These are phyloP conservation scores for Apogon hyalosoma DNA, from an alignment of 2,797 vertebrate species.

Conservation along the genomic window DNA sequence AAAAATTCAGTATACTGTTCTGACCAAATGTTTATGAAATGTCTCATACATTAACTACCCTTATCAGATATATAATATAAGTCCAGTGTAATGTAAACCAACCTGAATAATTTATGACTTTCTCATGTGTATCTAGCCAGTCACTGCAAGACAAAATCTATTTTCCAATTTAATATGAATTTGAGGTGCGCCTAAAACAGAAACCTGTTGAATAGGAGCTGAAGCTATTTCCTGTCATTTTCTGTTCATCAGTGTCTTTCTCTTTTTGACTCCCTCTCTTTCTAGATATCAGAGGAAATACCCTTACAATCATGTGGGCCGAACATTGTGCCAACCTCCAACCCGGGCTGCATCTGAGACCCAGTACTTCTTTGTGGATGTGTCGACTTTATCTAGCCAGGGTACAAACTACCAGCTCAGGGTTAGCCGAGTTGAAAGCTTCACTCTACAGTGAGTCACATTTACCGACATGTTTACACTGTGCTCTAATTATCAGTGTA, in stretches of 20 bases:
- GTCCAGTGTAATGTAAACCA: too few relatives aligned
- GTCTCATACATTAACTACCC: too few relatives aligned
- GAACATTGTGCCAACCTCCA: constrained; percentile 94
- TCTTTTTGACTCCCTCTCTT: not conserved
- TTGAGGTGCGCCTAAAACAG: too few relatives aligned
- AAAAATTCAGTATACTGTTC: too few relatives aligned
- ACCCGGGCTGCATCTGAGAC: constrained; percentile 87
- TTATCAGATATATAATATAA: too few relatives aligned
- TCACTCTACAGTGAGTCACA: constrained; percentile 90
- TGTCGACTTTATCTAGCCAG: constrained; percentile 90
- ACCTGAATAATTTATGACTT: too few relatives aligned
- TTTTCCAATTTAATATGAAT: too few relatives aligned
- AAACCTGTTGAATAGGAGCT: not conserved
- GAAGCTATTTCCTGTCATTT: not conserved
- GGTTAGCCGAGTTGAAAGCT: constrained; percentile 92
- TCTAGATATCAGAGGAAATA: constrained; percentile 95
- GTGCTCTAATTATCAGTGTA: not conserved
- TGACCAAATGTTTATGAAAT: too few relatives aligned
- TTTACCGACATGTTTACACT: constrained; percentile 1
- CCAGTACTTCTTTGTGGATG: constrained; percentile 94
- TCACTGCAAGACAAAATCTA: too few relatives aligned
- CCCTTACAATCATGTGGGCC: constrained; percentile 91
- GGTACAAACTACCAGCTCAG: constrained; percentile 90
- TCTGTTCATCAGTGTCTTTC: not conserved
- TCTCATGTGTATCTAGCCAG: too few relatives aligned